Conservation (phyloP, 2,888 invertebrate species). For the Arenicola marina region DNA sequence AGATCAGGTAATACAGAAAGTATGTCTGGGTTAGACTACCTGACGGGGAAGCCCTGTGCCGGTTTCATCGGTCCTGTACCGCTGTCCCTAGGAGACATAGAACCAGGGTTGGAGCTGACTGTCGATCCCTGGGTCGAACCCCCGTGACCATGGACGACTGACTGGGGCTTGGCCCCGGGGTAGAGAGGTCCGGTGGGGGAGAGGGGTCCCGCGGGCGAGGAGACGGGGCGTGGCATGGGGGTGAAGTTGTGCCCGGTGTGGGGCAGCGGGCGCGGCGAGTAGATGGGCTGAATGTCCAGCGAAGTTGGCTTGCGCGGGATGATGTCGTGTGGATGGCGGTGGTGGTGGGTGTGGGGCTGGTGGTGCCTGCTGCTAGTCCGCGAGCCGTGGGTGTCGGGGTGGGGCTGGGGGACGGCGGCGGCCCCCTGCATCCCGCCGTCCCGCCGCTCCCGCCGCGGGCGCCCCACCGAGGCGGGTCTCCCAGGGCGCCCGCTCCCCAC, state of each 20-base stretch:
- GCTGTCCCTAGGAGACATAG: too few relatives aligned
- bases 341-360: neutral
- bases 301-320: constrained; percentile 22
- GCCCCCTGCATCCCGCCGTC: neutral
- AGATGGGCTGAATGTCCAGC: constrained; percentile 25
- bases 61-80: too few relatives aligned
- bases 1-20: too few relatives aligned
- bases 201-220: too few relatives aligned
- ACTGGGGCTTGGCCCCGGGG: too few relatives aligned
- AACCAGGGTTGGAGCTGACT: too few relatives aligned
- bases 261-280: constrained; percentile 27
- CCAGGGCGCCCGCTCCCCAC: constrained; percentile 4
- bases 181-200: too few relatives aligned
- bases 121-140: too few relatives aligned
- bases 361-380: neutral
- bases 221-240: too few relatives aligned
- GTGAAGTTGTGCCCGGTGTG: constrained; percentile 21
- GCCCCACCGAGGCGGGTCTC: constrained; percentile 20
- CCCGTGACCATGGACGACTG: too few relatives aligned
- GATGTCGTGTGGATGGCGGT: constrained; percentile 1
- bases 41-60: too few relatives aligned
- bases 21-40: too few relatives aligned
- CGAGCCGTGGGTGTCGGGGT: neutral
- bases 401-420: neutral
- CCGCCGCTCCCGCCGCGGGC: neutral